Conservation (phyloP, 2,888 invertebrate genomes). For the Cetonia aurata region DNA sequence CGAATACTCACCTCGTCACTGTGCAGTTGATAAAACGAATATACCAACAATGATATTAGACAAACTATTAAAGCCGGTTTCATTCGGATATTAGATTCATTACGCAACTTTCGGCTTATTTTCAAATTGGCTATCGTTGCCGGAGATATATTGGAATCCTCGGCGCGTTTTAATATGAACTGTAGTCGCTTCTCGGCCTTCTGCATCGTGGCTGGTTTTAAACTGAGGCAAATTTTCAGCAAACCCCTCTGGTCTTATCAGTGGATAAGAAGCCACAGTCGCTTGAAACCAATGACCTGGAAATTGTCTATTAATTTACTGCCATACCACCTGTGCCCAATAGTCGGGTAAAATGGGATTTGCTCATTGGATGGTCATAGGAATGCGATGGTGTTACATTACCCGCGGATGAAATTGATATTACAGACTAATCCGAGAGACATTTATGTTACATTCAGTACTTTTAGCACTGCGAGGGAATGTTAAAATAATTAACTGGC, state of each 20-base stretch:
- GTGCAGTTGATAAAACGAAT: slow-evolving; percentile 11
- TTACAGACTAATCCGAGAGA: no score
- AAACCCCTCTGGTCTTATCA: slow-evolving; percentile 46
- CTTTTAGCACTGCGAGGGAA: no score
- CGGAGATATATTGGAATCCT: slow-evolving; percentile 48
- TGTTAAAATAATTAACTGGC: no score
- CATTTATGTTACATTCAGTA: no score
- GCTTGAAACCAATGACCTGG: slow-evolving; percentile 52
- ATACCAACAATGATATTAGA: slow-evolving; percentile 4
- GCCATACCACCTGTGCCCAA: slow-evolving; percentile 51
- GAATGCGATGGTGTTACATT: no score
- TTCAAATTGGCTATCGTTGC: slow-evolving; percentile 49
- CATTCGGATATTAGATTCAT: background rate
- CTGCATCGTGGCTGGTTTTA: slow-evolving; percentile 50
- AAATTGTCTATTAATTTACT: slow-evolving; percentile 52
- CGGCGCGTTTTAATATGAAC: slow-evolving; percentile 51
- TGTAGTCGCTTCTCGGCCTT: slow-evolving; percentile 55
- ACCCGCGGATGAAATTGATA: no score
- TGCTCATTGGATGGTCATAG: background rate
- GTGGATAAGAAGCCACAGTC: slow-evolving; percentile 51
- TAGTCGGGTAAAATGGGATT: background rate
- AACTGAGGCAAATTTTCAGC: slow-evolving; percentile 44
- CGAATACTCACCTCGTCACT: slow-evolving; percentile 34
- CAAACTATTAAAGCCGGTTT: background rate
- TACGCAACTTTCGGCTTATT: slow-evolving; percentile 46